These are phyloP conservation scores for Cryptus viduatorius DNA, from an alignment of 2,888 invertebrate species.

Conservation along the genomic window DNA sequence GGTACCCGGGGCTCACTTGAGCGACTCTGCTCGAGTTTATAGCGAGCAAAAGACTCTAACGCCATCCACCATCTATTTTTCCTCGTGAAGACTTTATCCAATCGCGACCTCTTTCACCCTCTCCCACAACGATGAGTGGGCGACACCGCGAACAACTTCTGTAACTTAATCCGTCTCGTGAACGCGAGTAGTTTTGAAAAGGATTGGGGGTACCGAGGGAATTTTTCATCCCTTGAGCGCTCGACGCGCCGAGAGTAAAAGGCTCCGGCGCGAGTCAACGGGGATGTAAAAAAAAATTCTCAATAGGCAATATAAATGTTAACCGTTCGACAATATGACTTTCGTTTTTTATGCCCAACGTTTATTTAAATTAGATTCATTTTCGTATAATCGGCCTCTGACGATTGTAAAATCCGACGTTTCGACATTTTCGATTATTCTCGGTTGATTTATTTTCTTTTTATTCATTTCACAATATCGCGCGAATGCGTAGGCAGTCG, in stretches of 20 bases:
- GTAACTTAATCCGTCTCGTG: conserved; percentile 56
- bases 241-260: background rate
- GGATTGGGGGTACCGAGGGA: background rate
- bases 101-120: conserved; percentile 48
- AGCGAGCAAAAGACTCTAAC: conserved; percentile 20
- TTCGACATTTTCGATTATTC: background rate
- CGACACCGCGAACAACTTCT: conserved; percentile 54
- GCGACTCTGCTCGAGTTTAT: conserved; percentile 48
- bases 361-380: background rate
- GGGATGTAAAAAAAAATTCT: too few relatives aligned
- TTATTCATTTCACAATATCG: too few relatives aligned
- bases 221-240: background rate
- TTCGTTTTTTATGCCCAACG: background rate
- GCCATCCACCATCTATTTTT: conserved; percentile 50
- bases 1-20: conserved; percentile 25
- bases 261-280: background rate
- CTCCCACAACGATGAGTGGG: conserved; percentile 47
- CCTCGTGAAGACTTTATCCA: conserved; percentile 56
- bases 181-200: conserved; percentile 26
- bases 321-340: background rate
- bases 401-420: too few relatives aligned
- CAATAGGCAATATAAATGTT: background rate
- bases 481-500: background rate
- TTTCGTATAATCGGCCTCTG: background rate
- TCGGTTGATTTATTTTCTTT: background rate